Base-by-base conservation (phyloP, 2,113 vertebrate species). In the Phycodurus eques region DNA sequence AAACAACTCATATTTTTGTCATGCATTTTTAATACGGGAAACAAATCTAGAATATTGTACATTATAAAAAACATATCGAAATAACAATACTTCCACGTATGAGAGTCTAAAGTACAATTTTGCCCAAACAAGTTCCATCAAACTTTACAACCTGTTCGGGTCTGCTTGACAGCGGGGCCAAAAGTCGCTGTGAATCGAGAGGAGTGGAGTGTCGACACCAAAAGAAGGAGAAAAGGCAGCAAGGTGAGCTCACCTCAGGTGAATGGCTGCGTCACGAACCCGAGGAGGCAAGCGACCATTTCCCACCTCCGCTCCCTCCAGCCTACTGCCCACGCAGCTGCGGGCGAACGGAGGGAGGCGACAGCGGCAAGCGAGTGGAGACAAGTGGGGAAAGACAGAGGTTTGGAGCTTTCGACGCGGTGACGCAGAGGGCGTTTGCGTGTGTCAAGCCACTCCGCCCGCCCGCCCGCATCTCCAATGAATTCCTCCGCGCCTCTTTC, bases 201-300 rank as follows among this genome's bases (percentile, higher is more conserved):
- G 11, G 56, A 59, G 1, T 17, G 59, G 31, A 61, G 31, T 61
- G 14, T 61, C 15, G 15, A 35, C 59, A 61, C 31, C 35, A 35
- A 3, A 51, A 8, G 4, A 11, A 51, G 20, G 65, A 2, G 17
- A 42, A 6, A 46, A 31, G 7, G 7, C 0, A 13, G 0, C 33
- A 71, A 85, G 81, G 83, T 74, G 69, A 12, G 70, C 57, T 76
- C 85, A 90, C 88, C 89, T 88, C 80, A 2, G 19, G 3, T 27
- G 4, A 20, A 56, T 43, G 44, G 20, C 57, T 47, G 71, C 62
- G 76, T 85, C 77, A 85, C 67, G 13, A 42, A 42, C 68, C 20
- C 5, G 2, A 60, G 51, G n/a, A 68, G 79, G 80, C 60, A 42
- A 14, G 19, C 19, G 51, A 47, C 0, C 85, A 87, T 85, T 74